Evolutionary conservation across 2,888 invertebrate genomes (phyloP).

Genomic region (Apamea epomidion): DNA sequence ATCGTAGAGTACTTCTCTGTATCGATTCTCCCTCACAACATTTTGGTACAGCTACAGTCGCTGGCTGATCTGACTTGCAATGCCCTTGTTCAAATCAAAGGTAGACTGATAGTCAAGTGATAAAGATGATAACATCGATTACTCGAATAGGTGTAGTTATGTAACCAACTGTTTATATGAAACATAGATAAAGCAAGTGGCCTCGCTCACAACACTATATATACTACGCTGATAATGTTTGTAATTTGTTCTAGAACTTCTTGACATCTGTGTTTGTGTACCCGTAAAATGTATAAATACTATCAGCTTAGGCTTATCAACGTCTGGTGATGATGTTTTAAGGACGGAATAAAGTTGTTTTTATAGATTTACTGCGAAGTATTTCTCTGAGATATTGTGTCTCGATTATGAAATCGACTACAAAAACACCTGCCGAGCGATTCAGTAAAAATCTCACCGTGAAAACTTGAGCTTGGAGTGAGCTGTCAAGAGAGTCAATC

Average conservation of each 20-base stretch:
- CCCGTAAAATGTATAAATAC: conserved; percentile 52
- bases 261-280: conserved; percentile 50
- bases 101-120: conserved; percentile 46
- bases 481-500: too few species aligned
- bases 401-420: conserved; percentile 3
- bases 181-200: conserved; percentile 54
- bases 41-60: neutral
- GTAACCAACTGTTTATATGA: conserved; percentile 58
- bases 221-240: conserved; percentile 54
- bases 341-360: conserved; percentile 35
- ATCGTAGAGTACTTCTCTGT: conserved; percentile 1
- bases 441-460: too few species aligned
- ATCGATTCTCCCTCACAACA: neutral
- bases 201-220: conserved; percentile 43
- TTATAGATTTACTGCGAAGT: conserved; percentile 12
- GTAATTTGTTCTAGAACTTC: conserved; percentile 63
- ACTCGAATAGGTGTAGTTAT: conserved; percentile 54
- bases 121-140: conserved; percentile 56
- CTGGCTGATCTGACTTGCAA: conserved; percentile 12
- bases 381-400: neutral
- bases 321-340: conserved; percentile 20
- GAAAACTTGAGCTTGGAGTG: too few species aligned
- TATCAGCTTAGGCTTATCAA: conserved; percentile 51
- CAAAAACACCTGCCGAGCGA: too few species aligned
- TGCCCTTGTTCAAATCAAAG: conserved; percentile 46